Percentiles rank a stretch among this genome's conserved stretches.
phyloP scores from a whole-genome alignment of 2,888 invertebrate species.

The Pollenia griseotomentosa region DNA sequence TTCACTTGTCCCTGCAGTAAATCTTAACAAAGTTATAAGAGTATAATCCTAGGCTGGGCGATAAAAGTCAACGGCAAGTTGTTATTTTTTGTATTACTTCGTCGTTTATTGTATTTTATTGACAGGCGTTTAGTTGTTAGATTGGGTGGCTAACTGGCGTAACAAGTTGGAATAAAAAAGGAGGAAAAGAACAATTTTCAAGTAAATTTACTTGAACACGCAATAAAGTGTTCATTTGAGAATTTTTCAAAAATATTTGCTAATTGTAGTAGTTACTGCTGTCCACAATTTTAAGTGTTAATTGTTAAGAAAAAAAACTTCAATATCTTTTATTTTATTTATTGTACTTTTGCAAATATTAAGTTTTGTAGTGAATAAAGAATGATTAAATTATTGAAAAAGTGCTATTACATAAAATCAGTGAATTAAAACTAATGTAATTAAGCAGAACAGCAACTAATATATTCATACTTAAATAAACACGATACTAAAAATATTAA shows the following conservation, averaged over 20 bases:
- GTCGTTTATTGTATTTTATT: too few species aligned
- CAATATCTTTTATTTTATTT: constrained; percentile 13
- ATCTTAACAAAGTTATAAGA: constrained; percentile 13
- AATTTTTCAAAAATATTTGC: too few species aligned
- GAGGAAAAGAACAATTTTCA: too few species aligned
- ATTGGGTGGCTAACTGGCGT: not conserved
- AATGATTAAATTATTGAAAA: constrained; percentile 20
- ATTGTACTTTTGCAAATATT: not conserved
- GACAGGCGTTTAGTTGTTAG: constrained; percentile 10
- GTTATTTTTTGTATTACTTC: not conserved
- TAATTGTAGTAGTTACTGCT: too few species aligned
- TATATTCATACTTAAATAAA: not conserved
- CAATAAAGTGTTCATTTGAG: too few species aligned
- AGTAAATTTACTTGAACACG: too few species aligned
- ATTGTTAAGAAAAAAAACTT: not conserved
- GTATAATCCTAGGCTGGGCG: constrained; percentile 26
- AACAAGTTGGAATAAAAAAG: too few species aligned
- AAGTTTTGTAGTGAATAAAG: not conserved
- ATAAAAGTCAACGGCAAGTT: constrained; percentile 14
- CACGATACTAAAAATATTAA: not conserved
- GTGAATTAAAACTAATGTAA: constrained; percentile 57
- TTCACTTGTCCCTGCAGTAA: not conserved
- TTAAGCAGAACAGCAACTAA: constrained; percentile 24
- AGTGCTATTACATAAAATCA: constrained; percentile 41
- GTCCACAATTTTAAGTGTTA: too few species aligned